Evolutionary conservation across 2,113 vertebrate genomes (phyloP), one percentile per base, ranked within the genome.

Genomic region (Synchiropus splendidus): DNA sequence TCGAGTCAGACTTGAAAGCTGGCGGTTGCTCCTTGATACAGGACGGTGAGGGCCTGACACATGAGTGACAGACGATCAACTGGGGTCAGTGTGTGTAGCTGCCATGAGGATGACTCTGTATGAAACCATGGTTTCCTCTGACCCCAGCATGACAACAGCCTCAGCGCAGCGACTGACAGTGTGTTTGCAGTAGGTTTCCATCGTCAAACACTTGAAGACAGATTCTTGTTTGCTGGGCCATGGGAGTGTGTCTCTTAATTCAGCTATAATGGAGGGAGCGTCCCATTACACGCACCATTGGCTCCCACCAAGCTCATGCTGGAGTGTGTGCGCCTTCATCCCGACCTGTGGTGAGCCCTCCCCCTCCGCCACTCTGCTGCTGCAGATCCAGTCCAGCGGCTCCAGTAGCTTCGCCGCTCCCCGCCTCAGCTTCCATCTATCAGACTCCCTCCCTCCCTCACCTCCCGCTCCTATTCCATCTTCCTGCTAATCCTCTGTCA

Each of bases 301-400:
- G 45, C 35, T 60, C 37, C 16, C 21, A 27, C 13, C 50, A 47
- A 42, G 46, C 54, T 51, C 47, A 54, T n/a, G n/a, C n/a, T n/a
- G n/a, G n/a, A 21, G 36, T 32, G 37, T 37, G 53, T 39, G 50
- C 43, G 38, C 30, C 36, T 45, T 42, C 53, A 2, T 16, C 51
- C 16, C 18, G 5, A n/a, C 30, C 33, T 56, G 43, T 53, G 52
- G 68, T 39, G 4, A 31, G 5, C 38, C 15, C 21, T 5, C 32
- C 32, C 2, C 39, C 35, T 32, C 16, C 31, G 16, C 6, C 38
- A 59, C 54, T 67, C 54, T 48, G 64, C 70, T 71, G 77, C 74
- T 72, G 72, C 77, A 82, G 67, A 67, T 38, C 78, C 72, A 72
- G 54, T 67, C 72, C 70, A 76, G 50, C 57, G 72, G 67, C 71